Conservation (phyloP, 2,888 invertebrate species). For the Frankliniella fusca region DNA sequence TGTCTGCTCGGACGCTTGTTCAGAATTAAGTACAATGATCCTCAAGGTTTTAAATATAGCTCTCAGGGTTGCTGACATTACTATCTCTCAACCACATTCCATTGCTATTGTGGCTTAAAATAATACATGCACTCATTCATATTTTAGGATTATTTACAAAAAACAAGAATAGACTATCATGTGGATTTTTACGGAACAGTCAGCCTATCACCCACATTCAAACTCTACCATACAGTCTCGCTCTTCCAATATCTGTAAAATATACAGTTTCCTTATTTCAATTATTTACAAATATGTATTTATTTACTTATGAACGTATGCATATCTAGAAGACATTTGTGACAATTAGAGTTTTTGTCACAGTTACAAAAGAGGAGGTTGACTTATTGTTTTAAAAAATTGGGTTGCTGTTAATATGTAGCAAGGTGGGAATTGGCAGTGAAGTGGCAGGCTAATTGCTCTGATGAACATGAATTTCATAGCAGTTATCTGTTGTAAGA, state of each 20-base stretch:
- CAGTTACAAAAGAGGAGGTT: neutral
- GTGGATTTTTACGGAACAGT: neutral
- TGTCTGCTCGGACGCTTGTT: too few species aligned
- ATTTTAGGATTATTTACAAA: neutral
- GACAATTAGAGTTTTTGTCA: neutral
- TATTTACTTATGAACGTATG: neutral
- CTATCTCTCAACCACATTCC: too few species aligned
- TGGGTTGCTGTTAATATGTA: too few species aligned
- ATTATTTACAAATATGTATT: neutral
- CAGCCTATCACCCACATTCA: slow-evolving; percentile 7
- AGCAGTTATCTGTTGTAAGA: too few species aligned
- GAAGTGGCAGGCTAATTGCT: too few species aligned
- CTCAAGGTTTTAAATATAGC: too few species aligned
- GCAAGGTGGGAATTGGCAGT: too few species aligned
- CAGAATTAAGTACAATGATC: too few species aligned
- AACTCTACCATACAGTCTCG: neutral
- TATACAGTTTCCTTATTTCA: neutral
- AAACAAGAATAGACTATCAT: slow-evolving; percentile 9
- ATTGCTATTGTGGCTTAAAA: too few species aligned
- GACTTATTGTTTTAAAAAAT: too few species aligned
- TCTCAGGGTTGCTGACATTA: too few species aligned
- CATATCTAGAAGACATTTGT: neutral
- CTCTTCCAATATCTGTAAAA: slow-evolving; percentile 3
- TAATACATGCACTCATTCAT: neutral
- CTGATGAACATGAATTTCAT: too few species aligned